Evolutionary conservation across 35 echinoderm and acorn worm genomes (phyloP).

Genomic region (Acanthaster planci): DNA sequence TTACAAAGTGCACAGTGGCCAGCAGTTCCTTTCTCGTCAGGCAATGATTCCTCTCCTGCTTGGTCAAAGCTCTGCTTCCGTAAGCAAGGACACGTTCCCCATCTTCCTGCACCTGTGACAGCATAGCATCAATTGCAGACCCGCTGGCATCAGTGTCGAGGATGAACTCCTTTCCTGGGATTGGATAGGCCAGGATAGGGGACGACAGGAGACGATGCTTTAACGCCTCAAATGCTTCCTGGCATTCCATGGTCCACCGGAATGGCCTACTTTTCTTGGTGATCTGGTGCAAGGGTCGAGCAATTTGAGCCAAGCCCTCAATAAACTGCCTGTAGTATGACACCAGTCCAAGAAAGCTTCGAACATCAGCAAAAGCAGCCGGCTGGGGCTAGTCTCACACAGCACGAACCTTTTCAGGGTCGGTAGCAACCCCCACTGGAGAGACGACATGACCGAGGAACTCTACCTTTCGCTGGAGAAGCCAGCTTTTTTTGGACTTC

Average conservation of each 20-base stretch:
- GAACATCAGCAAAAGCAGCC: slow-evolving; percentile 12
- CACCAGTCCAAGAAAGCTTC: slow-evolving; percentile 59
- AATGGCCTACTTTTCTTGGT: slow-evolving; percentile 41
- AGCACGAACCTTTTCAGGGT: slow-evolving; percentile 39
- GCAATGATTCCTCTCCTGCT: slow-evolving; percentile 56
- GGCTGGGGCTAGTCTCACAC: slow-evolving; percentile 54
- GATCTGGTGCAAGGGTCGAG: slow-evolving; percentile 43
- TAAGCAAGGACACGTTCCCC: slow-evolving; percentile 54
- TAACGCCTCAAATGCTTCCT: slow-evolving; percentile 45
- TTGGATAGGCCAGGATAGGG: slow-evolving; percentile 47
- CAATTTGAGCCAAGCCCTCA: slow-evolving; percentile 48
- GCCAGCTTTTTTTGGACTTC: slow-evolving; percentile 63
- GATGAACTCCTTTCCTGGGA: slow-evolving; percentile 20
- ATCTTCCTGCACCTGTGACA: slow-evolving; percentile 58
- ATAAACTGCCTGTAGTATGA: slow-evolving; percentile 64
- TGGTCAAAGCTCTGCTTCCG: slow-evolving; percentile 38
- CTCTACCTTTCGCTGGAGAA: slow-evolving; percentile 50
- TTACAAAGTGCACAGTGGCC: slow-evolving; percentile 42
- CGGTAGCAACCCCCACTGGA: slow-evolving; percentile 30
- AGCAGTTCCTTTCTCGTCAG: slow-evolving; percentile 52
- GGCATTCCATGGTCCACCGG: slow-evolving; percentile 31
- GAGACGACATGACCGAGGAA: slow-evolving; percentile 64
- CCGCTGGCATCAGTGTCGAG: slow-evolving; percentile 64
- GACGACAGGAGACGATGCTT: slow-evolving; percentile 34
- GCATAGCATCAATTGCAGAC: slow-evolving; percentile 38